Conservation (phyloP, 2,797 vertebrate species). For the Myripristis murdjan region DNA sequence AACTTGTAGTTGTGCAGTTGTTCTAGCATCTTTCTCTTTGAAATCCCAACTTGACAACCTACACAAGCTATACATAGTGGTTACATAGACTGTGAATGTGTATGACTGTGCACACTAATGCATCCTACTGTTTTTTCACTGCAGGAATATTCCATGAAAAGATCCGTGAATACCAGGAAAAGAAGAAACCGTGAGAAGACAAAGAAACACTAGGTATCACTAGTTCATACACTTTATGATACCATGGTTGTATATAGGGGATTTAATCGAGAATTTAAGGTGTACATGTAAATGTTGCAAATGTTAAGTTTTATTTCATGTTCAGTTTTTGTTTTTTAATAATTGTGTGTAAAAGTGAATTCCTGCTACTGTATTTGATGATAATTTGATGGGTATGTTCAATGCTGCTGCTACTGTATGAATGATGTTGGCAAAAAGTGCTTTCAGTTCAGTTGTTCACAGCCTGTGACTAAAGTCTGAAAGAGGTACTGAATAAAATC, state of each 20-base stretch:
- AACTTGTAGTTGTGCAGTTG: too few relatives aligned
- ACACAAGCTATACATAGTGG: too few relatives aligned
- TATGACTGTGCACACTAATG: constrained; percentile 27
- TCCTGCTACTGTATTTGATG: too few relatives aligned
- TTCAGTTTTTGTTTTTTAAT: constrained; percentile 38
- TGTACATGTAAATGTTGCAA: constrained; percentile 61
- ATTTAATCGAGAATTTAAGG: constrained; percentile 36
- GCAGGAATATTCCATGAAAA: constrained; percentile 86
- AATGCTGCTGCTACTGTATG: constrained; percentile 68
- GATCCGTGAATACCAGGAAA: constrained; percentile 82
- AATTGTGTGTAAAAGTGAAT: constrained; percentile 43
- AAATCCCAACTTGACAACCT: too few relatives aligned
- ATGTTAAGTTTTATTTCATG: constrained; percentile 45
- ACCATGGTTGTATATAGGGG: constrained; percentile 42
- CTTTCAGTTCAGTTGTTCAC: constrained; percentile 22
- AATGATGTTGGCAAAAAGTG: constrained; percentile 51
- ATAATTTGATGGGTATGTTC: constrained; percentile 8
- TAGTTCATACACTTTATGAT: constrained; percentile 13
- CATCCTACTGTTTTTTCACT: constrained; percentile 9
- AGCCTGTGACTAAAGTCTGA: constrained; percentile 25
- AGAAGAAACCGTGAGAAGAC: constrained; percentile 75
- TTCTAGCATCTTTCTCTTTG: too few relatives aligned
- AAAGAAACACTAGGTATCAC: constrained; percentile 78
- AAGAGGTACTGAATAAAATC: constrained; percentile 31
- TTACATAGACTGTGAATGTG: not conserved